Evolutionary conservation across 2,113 vertebrate species (phyloP).

Genomic region (Dasyurus viverrinus): DNA sequence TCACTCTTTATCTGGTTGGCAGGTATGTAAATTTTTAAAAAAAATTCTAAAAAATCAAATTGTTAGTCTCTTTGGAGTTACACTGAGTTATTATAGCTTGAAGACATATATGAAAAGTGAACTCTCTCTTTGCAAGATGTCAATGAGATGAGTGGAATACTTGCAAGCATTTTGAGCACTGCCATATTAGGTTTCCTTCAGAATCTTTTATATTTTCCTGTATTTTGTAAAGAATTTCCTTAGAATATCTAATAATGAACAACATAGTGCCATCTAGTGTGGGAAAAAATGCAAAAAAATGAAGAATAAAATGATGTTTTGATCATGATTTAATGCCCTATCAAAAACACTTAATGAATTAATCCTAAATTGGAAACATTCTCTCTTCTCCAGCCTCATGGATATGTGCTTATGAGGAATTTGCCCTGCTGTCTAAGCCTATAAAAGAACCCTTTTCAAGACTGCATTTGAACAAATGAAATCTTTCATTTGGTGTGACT

Average conservation of each 20-base stretch:
- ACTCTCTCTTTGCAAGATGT: conserved; percentile 15
- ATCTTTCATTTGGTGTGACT: neutral
- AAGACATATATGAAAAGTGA: conserved; percentile 15
- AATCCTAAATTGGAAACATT: neutral
- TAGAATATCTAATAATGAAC: conserved; percentile 41
- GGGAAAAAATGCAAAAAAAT: neutral
- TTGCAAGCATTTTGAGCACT: conserved; percentile 51
- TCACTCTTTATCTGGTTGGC: conserved; percentile 69
- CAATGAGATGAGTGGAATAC: conserved; percentile 20
- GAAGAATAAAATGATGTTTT: neutral
- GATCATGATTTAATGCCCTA: neutral
- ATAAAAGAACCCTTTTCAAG: neutral
- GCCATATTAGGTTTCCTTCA: conserved; percentile 47
- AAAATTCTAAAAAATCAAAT: conserved; percentile 20
- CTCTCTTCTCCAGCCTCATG: neutral
- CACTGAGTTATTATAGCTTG: neutral
- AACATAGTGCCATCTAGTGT: conserved; percentile 79
- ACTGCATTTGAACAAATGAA: neutral
- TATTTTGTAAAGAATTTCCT: neutral
- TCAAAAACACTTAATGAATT: neutral
- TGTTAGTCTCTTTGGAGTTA: conserved; percentile 7
- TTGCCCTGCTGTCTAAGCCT: neutral
- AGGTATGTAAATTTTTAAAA: conserved; percentile 57
- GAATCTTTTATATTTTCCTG: conserved; percentile 19
- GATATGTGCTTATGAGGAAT: too few species aligned